These are phyloP conservation scores for Slavum lentiscoides DNA, from an alignment of 2,888 invertebrate species.

Conservation along the genomic window DNA sequence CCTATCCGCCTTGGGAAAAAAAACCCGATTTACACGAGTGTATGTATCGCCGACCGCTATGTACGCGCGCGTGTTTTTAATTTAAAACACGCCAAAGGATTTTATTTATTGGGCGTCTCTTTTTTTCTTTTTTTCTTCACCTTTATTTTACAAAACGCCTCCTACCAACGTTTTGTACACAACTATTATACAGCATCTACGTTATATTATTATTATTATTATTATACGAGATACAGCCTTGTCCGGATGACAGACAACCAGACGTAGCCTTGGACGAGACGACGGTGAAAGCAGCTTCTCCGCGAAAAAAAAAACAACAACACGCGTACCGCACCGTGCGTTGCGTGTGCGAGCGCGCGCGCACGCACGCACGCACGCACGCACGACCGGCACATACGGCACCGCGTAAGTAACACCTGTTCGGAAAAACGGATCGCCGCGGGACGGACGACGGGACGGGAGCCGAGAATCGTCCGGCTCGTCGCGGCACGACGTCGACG, in stretches of 20 bases:
- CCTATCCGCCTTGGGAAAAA: too few species aligned
- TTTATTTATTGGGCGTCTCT: too few species aligned
- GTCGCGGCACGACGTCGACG: background rate
- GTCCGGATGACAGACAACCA: constrained; percentile 50
- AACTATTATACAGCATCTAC: background rate
- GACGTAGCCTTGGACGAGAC: constrained; percentile 46
- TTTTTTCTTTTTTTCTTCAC: too few species aligned
- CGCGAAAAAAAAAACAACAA: constrained; percentile 35
- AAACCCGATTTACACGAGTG: too few species aligned
- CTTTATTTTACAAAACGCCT: constrained; percentile 10
- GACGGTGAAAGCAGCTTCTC: constrained; percentile 52
- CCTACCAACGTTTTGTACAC: background rate
- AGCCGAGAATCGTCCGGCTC: background rate
- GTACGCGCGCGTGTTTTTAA: too few species aligned
- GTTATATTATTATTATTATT: background rate
- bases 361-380: background rate
- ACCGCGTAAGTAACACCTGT: constrained; percentile 1
- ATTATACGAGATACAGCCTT: constrained; percentile 46
- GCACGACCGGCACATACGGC: background rate
- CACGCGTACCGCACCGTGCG: background rate
- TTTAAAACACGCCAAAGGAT: too few species aligned
- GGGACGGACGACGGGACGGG: background rate
- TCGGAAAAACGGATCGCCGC: background rate
- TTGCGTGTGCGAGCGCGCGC: background rate
- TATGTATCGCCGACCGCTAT: too few species aligned